Conservation (phyloP, 30 jellyfish, hydroid and myxozoan species). For the Cassiopea xamachana region DNA sequence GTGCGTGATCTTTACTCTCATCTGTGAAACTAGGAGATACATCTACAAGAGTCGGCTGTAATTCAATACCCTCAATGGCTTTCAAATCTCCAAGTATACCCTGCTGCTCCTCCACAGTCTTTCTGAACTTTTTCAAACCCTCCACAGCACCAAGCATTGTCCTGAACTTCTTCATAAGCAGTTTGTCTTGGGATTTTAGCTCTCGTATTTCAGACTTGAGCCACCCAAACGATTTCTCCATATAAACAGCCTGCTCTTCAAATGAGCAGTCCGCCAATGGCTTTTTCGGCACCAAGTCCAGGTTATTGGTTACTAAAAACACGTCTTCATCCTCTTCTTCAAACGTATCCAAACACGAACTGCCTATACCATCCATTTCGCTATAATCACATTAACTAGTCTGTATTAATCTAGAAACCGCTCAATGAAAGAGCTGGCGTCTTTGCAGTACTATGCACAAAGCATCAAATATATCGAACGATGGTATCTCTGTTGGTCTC, state of each 20-base stretch:
- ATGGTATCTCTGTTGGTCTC: too few relatives aligned
- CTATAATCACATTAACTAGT: background rate
- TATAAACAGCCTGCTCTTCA: conserved; percentile 52
- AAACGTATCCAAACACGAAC: background rate
- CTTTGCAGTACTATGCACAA: too few relatives aligned
- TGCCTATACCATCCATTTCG: background rate
- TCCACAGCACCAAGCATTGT: conserved; percentile 39
- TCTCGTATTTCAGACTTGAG: conserved; percentile 22
- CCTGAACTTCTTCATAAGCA: conserved; percentile 45
- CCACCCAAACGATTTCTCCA: conserved; percentile 40
- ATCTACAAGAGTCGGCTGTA: conserved; percentile 24
- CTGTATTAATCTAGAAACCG: background rate
- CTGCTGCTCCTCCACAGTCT: conserved; percentile 47
- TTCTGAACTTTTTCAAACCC: conserved; percentile 20
- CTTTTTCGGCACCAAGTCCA: conserved; percentile 9
- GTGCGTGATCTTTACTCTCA: conserved; percentile 4
- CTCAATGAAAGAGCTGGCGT: too few relatives aligned
- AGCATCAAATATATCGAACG: too few relatives aligned
- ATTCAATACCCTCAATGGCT: conserved; percentile 5
- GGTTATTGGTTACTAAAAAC: background rate
- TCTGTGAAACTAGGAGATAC: conserved; percentile 9
- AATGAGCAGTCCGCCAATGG: conserved; percentile 33
- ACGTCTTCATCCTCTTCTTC: conserved; percentile 39
- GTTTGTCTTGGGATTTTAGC: conserved; percentile 32
- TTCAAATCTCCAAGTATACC: conserved; percentile 31